phyloP scores from a whole-genome alignment of 2,113 vertebrate genomes.

The Tauraco erythrolophus region DNA sequence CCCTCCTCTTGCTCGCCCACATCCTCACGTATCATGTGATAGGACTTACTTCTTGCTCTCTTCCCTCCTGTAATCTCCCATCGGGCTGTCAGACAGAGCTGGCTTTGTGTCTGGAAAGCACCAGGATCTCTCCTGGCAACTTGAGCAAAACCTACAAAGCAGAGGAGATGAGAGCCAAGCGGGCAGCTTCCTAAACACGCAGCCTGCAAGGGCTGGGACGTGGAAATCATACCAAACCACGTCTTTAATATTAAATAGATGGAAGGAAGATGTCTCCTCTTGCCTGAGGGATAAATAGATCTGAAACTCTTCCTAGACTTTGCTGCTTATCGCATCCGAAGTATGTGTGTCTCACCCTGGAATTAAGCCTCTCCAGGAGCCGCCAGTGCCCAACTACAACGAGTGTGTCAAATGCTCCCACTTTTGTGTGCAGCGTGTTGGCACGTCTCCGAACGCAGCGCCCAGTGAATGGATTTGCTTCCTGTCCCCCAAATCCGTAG shows the following conservation, averaged over 20 bases:
- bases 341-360: neutral
- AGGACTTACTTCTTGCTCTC: neutral
- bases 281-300: slow-evolving; percentile 62
- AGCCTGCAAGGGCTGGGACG: neutral
- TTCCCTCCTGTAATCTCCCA: neutral
- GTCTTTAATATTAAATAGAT: slow-evolving; percentile 71
- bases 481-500: neutral
- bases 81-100: neutral
- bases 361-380: neutral
- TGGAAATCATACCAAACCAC: slow-evolving; percentile 50
- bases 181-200: slow-evolving; percentile 36
- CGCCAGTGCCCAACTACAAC: neutral
- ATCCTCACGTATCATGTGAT: neutral
- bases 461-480: neutral
- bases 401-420: neutral
- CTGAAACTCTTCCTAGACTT: slow-evolving; percentile 52
- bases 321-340: slow-evolving; percentile 26
- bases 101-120: slow-evolving; percentile 48
- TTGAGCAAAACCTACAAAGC: slow-evolving; percentile 45
- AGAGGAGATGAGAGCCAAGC: slow-evolving; percentile 6
- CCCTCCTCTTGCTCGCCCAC: neutral
- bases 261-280: slow-evolving; percentile 58
- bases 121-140: slow-evolving; percentile 31
- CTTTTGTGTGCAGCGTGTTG: neutral
- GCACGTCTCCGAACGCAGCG: neutral